phyloP scores from a whole-genome alignment of 2,113 vertebrate genomes.

The Cottus gobio region DNA sequence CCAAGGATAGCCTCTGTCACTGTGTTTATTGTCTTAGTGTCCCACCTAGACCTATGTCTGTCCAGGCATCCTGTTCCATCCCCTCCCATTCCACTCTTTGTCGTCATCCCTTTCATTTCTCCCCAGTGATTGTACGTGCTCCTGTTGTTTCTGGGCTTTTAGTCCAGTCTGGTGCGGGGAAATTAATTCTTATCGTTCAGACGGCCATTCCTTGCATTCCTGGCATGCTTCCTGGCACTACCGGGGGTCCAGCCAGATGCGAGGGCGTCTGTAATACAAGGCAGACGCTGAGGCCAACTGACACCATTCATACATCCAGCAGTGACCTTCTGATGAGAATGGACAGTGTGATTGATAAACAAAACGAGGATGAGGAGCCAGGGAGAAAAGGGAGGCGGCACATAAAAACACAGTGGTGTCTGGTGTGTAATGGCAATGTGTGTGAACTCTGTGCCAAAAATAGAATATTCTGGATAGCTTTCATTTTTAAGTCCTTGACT shows the following conservation, averaged over 20 bases:
- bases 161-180: slow-evolving; percentile 66
- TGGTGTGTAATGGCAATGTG: slow-evolving; percentile 36
- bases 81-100: slow-evolving; percentile 44
- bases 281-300: slow-evolving; percentile 52
- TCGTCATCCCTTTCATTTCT: slow-evolving; percentile 64
- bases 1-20: slow-evolving; percentile 46
- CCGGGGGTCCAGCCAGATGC: slow-evolving; percentile 65
- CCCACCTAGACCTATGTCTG: slow-evolving; percentile 38
- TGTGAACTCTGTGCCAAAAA: slow-evolving; percentile 76
- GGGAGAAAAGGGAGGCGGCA: slow-evolving; percentile 43
- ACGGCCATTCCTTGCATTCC: slow-evolving; percentile 81
- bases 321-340: slow-evolving; percentile 53
- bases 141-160: slow-evolving; percentile 65
- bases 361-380: slow-evolving; percentile 52
- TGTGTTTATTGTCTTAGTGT: slow-evolving; percentile 61
- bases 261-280: slow-evolving; percentile 70
- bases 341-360: slow-evolving; percentile 70
- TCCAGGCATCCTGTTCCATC: slow-evolving; percentile 56
- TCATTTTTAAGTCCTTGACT: slow-evolving; percentile 70
- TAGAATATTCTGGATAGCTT: slow-evolving; percentile 66
- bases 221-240: slow-evolving; percentile 67
- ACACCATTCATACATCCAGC: slow-evolving; percentile 51
- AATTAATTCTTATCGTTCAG: slow-evolving; percentile 82
- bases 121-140: slow-evolving; percentile 45
- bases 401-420: slow-evolving; percentile 34